A percentile compares a stretch with the other conserved stretches of the same genome.
Conservation (phyloP, 35 echinoderm and acorn worm genomes). For the Stichopus chloronotus region DNA sequence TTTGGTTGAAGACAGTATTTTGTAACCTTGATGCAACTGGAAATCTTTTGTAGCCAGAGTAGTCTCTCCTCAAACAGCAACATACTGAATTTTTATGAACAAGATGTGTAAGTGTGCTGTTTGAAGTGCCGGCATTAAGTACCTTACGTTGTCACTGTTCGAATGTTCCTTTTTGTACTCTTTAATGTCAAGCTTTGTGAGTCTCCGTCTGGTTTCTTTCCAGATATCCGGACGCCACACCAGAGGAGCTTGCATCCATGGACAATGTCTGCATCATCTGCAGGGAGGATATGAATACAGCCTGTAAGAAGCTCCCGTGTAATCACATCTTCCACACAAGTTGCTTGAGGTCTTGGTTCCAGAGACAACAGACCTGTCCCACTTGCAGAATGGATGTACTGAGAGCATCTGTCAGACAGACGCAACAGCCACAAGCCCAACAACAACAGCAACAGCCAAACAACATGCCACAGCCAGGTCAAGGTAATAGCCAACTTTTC, state of each 20-base stretch:
- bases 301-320: slow-evolving; percentile 98
- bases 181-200: not conserved
- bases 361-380: slow-evolving; percentile 97
- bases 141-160: too few species aligned
- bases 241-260: slow-evolving; percentile 83
- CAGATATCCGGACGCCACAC: slow-evolving; percentile 96
- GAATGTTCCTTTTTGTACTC: not conserved
- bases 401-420: slow-evolving; percentile 56
- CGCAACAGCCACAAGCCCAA: slow-evolving; percentile 48
- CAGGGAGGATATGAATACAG: slow-evolving; percentile 93
- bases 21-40: too few species aligned
- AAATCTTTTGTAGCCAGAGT: too few species aligned
- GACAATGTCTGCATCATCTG: slow-evolving; percentile 99
- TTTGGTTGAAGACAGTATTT: too few species aligned
- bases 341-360: slow-evolving; percentile 97
- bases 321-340: slow-evolving; percentile 98
- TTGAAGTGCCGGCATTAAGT: too few species aligned
- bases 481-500: slow-evolving; percentile 3
- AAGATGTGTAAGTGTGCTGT: too few species aligned
- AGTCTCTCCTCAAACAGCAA: too few species aligned
- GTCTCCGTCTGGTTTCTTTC: not conserved
- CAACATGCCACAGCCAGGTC: slow-evolving; percentile 36
- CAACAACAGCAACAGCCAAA: slow-evolving; percentile 52
- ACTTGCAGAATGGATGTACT: slow-evolving; percentile 97
- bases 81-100: too few species aligned